Percentiles rank a stretch among this genome's conserved stretches.
Evolutionary conservation across 2,797 vertebrate species (phyloP).

Genomic region (Poecile montanus): DNA sequence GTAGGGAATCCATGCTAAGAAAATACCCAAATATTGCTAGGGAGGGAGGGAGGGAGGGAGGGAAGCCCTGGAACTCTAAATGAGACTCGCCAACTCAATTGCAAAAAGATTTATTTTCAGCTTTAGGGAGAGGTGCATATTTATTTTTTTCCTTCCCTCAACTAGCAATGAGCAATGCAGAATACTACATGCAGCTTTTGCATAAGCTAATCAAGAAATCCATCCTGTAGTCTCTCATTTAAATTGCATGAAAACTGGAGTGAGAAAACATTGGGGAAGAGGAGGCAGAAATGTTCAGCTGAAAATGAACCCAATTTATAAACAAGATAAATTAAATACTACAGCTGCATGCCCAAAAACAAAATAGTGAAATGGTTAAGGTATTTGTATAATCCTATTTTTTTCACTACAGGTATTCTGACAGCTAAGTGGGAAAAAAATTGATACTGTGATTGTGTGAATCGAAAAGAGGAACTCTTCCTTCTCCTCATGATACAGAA

Average conservation of each 20-base stretch:
- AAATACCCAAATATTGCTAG: neutral
- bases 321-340: neutral
- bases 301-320: conserved; percentile 4
- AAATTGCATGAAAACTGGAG: conserved; percentile 31
- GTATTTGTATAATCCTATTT: neutral
- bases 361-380: neutral
- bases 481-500: neutral
- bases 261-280: neutral
- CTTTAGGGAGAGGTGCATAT: neutral
- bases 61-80: neutral
- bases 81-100: neutral
- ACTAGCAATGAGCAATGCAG: neutral
- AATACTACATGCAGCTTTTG: neutral
- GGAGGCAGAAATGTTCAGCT: neutral
- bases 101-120: neutral
- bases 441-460: neutral
- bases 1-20: neutral
- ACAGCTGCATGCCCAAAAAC: neutral
- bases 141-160: neutral
- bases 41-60: neutral
- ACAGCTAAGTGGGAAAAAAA: neutral
- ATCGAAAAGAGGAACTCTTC: neutral
- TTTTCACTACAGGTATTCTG: neutral
- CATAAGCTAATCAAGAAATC: conserved; percentile 41
- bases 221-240: neutral